Conservation (phyloP, 2,888 invertebrate genomes). For the Melinopterus prodromus region DNA sequence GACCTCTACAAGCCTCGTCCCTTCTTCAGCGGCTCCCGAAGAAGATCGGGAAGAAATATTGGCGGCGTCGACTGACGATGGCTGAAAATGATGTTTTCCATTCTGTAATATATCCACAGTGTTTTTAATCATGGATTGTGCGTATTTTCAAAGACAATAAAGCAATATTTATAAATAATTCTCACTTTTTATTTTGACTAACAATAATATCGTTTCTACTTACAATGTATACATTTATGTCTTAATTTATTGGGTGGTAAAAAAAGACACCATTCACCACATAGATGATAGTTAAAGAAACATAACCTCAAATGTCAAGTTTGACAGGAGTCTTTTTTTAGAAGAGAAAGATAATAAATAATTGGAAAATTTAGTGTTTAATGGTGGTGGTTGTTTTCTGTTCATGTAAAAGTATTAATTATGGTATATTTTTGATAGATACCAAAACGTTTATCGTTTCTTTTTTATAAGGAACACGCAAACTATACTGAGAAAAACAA, state of each 20-base stretch:
- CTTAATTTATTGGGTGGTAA: neutral
- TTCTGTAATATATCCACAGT: neutral
- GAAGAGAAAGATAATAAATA: no score
- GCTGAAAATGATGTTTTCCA: slow-evolving; percentile 10
- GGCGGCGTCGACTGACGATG: slow-evolving; percentile 38
- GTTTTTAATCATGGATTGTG: no score
- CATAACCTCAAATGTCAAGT: neutral
- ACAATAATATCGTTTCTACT: neutral
- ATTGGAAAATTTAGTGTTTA: neutral
- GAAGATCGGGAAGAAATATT: slow-evolving; percentile 52
- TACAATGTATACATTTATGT: neutral
- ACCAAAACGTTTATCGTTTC: slow-evolving; percentile 47
- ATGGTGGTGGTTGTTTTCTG: no score
- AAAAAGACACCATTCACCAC: neutral
- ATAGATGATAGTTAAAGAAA: neutral
- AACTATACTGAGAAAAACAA: slow-evolving; percentile 48
- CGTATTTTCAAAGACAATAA: slow-evolving; percentile 20
- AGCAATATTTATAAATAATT: slow-evolving; percentile 14
- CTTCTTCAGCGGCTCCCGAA: slow-evolving; percentile 64
- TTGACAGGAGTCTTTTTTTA: no score
- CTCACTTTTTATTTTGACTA: neutral
- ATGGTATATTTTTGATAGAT: no score
- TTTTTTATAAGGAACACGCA: slow-evolving; percentile 52
- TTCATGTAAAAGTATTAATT: no score
- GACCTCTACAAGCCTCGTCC: slow-evolving; percentile 78